A percentile compares a stretch with the other conserved stretches of the same genome.
Conservation (phyloP, 92 coral and sea anemone species). For the Galaxea fascicularis region DNA sequence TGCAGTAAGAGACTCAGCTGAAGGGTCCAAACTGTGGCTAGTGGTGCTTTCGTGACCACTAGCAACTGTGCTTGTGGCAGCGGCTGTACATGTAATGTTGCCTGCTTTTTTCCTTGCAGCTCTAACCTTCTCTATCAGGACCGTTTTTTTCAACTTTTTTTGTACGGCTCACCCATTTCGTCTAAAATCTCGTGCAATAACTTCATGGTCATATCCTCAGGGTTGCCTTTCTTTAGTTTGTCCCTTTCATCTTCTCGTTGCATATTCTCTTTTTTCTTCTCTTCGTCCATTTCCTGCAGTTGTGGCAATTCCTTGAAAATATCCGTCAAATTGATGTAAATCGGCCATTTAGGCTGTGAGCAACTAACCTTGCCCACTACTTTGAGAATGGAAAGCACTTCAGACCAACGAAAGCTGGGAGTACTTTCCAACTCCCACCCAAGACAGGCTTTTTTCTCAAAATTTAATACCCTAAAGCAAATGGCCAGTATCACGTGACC, state of each 20-base stretch:
- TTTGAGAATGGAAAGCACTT: background rate
- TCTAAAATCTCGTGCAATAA: conserved; percentile 9
- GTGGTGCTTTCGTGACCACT: background rate
- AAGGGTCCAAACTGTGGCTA: conserved; percentile 4
- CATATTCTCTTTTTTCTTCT: background rate
- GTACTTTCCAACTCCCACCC: background rate
- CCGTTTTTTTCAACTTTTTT: background rate
- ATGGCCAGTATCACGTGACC: too few species aligned
- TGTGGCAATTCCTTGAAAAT: background rate
- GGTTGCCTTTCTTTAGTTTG: background rate
- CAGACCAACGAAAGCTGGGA: conserved; percentile 5
- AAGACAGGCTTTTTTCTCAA: background rate
- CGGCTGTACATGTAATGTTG: background rate
- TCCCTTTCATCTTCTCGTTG: conserved; percentile 12
- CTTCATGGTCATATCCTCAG: background rate
- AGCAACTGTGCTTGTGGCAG: background rate
- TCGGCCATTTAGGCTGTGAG: background rate
- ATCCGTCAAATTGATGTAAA: background rate
- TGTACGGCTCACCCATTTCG: conserved; percentile 33
- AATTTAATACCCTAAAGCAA: too few species aligned
- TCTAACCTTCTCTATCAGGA: background rate
- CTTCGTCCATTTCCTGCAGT: conserved; percentile 14
- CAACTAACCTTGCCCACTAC: conserved; percentile 5
- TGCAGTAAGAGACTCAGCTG: background rate
- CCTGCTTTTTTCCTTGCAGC: background rate